These are phyloP conservation scores for Vespertilio murinus DNA, from an alignment of 2,797 vertebrate species.

Conservation along the genomic window DNA sequence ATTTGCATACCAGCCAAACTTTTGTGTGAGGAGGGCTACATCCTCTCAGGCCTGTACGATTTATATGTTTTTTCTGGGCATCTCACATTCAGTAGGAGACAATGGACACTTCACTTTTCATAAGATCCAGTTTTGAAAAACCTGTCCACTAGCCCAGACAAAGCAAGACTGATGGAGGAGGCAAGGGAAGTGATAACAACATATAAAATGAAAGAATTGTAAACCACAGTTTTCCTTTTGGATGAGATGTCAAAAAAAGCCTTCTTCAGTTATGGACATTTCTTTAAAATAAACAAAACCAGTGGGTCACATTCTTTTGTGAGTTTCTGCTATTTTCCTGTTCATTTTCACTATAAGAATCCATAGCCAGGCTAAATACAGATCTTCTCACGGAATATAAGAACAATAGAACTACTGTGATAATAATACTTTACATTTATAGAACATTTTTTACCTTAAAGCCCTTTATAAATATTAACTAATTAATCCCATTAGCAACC, in stretches of 20 bases:
- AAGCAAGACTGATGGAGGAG: background rate
- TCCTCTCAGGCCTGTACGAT: no score
- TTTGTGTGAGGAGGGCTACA: background rate
- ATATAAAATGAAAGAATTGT: background rate
- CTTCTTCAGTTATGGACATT: conserved; percentile 17
- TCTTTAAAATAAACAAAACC: conserved; percentile 27
- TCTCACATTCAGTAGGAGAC: background rate
- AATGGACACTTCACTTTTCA: background rate
- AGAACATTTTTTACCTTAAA: conserved; percentile 44
- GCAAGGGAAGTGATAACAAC: accelerated
- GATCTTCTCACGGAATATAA: background rate
- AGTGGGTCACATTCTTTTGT: background rate
- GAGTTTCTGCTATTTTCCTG: background rate
- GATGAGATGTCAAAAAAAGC: background rate
- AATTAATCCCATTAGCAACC: conserved; percentile 65
- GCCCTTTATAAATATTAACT: conserved; percentile 51
- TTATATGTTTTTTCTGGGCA: background rate
- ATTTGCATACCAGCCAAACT: background rate
- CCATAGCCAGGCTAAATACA: background rate
- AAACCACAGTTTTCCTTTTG: background rate
- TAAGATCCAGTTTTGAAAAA: background rate
- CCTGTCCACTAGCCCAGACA: background rate
- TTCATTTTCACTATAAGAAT: background rate
- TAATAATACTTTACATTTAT: conserved; percentile 45
- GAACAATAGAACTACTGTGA: background rate